A percentile compares a stretch with the other conserved stretches of the same genome.
Evolutionary conservation across 1,140 invertebrate genomes (phyloP).

Genomic region (Caenorhabditis briggsae): DNA sequence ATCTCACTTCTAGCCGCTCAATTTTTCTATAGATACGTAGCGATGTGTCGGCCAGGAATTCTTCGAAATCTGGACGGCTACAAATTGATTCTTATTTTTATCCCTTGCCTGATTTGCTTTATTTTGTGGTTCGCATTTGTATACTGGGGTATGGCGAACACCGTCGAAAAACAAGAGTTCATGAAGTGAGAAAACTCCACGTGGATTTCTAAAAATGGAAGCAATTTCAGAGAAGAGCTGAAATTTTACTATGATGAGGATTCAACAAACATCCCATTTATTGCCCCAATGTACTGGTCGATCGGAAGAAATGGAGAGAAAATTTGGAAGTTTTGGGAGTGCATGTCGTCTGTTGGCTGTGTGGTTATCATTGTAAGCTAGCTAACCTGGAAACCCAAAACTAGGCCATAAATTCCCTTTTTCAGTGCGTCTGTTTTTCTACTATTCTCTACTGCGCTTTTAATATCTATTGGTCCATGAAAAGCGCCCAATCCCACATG

Average conservation of each 20-base stretch:
- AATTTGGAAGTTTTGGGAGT: neutral
- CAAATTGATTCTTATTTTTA: neutral
- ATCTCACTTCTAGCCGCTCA: neutral
- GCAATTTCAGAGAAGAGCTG: constrained; percentile 3
- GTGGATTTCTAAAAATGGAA: too few relatives aligned
- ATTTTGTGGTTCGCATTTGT: neutral
- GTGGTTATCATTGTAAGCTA: neutral
- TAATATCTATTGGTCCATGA: neutral
- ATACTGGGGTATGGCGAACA: neutral
- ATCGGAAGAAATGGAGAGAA: neutral
- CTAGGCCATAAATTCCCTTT: too few relatives aligned
- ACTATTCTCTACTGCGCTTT: neutral
- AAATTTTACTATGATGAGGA: neutral
- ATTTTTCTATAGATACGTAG: neutral
- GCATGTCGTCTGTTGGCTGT: neutral
- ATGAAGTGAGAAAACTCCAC: neutral
- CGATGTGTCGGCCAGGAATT: constrained; percentile 39
- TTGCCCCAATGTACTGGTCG: neutral
- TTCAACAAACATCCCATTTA: neutral
- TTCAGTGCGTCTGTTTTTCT: too few relatives aligned
- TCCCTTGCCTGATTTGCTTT: neutral
- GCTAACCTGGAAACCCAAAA: too few relatives aligned
- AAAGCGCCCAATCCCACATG: neutral
- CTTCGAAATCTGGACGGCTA: neutral
- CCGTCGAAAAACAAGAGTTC: neutral